Conservation (phyloP, 2,113 vertebrate genomes). For the Pelusios castaneus region DNA sequence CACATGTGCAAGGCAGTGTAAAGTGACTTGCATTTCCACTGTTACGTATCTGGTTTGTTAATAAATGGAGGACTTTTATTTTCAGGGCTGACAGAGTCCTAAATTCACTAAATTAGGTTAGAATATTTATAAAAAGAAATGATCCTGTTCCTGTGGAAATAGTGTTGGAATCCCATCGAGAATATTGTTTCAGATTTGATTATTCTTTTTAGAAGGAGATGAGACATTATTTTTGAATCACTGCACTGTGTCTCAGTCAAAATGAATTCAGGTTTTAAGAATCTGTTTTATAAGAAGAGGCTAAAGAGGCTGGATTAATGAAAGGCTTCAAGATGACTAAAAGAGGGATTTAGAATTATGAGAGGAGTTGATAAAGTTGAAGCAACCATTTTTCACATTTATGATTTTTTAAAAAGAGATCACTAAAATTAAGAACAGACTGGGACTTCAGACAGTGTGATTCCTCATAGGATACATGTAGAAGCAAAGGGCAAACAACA, state of each 20-base stretch:
- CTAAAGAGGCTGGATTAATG: not conserved
- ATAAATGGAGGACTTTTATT: not conserved
- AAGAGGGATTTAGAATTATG: not conserved
- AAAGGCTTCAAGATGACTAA: not conserved
- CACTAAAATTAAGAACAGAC: not conserved
- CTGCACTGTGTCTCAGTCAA: not conserved
- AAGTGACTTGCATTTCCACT: no score
- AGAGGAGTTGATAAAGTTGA: not conserved
- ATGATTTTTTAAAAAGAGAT: not conserved
- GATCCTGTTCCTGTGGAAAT: not conserved
- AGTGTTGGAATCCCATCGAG: not conserved
- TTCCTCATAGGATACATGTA: not conserved
- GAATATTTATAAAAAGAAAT: not conserved
- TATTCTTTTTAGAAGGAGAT: not conserved
- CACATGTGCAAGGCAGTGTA: fast-evolving
- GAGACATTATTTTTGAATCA: not conserved
- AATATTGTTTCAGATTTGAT: not conserved
- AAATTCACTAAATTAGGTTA: not conserved
- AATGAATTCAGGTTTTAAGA: not conserved
- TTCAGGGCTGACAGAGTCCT: not conserved
- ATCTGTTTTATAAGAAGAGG: not conserved
- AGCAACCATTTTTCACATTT: not conserved
- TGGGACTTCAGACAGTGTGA: not conserved
- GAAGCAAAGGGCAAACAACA: not conserved
- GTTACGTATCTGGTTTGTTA: not conserved